A percentile compares a stretch with the other conserved stretches of the same genome.
Evolutionary conservation across 2,888 invertebrate genomes (phyloP).

Genomic region (Cephus runcator): DNA sequence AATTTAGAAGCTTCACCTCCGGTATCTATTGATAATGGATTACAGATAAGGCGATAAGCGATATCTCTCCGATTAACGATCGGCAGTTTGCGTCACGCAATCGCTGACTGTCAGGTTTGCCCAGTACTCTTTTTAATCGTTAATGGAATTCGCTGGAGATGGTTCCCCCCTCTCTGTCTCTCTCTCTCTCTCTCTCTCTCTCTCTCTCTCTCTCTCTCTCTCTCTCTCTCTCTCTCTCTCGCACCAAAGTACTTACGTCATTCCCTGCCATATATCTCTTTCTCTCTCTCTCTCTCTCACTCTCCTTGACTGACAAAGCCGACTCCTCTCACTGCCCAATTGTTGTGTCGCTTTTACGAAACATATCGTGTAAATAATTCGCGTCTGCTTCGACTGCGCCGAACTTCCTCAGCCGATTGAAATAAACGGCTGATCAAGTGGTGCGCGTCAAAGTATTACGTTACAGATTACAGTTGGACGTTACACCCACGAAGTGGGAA

Average conservation of each 20-base stretch:
- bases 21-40: constrained; percentile 2
- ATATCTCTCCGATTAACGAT: constrained; percentile 4
- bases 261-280: background rate
- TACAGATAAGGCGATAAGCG: constrained; percentile 2
- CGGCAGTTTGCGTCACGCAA: background rate
- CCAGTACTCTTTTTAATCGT: background rate
- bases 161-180: background rate
- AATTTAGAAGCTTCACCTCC: constrained; percentile 9
- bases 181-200: constrained; percentile 3
- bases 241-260: background rate
- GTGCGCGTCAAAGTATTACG: constrained; percentile 44
- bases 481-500: constrained; percentile 46
- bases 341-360: background rate
- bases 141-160: constrained; percentile 15
- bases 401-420: constrained; percentile 18
- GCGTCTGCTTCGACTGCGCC: background rate
- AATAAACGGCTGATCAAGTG: constrained; percentile 10
- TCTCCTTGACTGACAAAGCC: constrained; percentile 1
- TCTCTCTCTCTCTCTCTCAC: constrained; percentile 9
- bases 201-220: background rate
- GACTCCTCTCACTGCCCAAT: background rate
- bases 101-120: background rate
- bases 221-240: constrained; percentile 4
- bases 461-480: constrained; percentile 1
- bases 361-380: background rate